Percentiles rank a stretch among this genome's conserved stretches.
Evolutionary conservation across 1,140 invertebrate genomes (phyloP).

Genomic region (Eciton burchellii): DNA sequence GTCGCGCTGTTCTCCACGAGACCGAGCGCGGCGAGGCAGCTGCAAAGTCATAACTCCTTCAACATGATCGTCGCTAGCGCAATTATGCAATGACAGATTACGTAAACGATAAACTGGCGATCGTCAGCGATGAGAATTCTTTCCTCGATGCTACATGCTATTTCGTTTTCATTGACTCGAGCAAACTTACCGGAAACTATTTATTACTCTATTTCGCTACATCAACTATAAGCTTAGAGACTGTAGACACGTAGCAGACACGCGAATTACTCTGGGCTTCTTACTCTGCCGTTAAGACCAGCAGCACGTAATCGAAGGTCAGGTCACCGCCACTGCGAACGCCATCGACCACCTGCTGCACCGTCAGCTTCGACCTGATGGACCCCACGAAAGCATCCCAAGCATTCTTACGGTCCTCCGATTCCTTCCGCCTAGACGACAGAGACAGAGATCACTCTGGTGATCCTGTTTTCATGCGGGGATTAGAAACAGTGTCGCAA

Average conservation of each 20-base stretch:
- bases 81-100: background rate
- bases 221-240: conserved; percentile 53
- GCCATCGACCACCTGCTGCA: conserved; percentile 94
- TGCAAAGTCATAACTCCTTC: conserved; percentile 64
- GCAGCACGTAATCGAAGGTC: conserved; percentile 93
- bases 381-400: conserved; percentile 90
- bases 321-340: conserved; percentile 91
- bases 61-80: background rate
- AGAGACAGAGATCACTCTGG: too few relatives aligned
- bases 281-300: conserved; percentile 93
- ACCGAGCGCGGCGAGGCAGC: conserved; percentile 89
- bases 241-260: background rate
- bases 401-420: conserved; percentile 86
- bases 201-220: background rate
- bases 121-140: background rate
- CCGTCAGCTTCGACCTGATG: conserved; percentile 92
- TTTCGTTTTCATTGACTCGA: background rate
- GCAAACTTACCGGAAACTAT: conserved; percentile 7
- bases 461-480: too few relatives aligned
- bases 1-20: conserved; percentile 93
- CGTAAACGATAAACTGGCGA: background rate
- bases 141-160: background rate
- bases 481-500: too few relatives aligned
- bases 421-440: conserved; percentile 64
- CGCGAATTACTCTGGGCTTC: conserved; percentile 68